Base-by-base conservation (phyloP, 2,113 vertebrate species). In the Montifringilla adamsi region DNA sequence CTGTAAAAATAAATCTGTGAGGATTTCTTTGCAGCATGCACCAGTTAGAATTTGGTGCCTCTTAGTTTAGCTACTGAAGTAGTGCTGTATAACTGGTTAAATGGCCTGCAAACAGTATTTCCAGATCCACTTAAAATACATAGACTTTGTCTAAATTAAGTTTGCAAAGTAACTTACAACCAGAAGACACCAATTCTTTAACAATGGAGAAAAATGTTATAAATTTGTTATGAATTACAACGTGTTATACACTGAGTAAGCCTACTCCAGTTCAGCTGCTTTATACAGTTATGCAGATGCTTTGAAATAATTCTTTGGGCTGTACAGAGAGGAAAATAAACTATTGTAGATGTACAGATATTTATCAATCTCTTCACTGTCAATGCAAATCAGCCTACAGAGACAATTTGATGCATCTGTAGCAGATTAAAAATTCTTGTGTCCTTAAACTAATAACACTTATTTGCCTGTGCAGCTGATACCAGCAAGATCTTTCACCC, bases 231-330 rank as follows among this genome's bases (percentile, higher is more conserved):
- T 4, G 43, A 87, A 63, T 52, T 52, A 37, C 52, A 77, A 21
- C 6, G 6, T 0, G 0, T n/a, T 62, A 53, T 27, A 64, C 26
- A 28, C 17, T 41, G 49, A 72, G 66, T 37, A 79, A 90, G 13
- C 24, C 44, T 28, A 76, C 4, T 31, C 0, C 1, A 84, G 53
- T 74, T 87, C 24, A 85, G 41, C 13, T 31, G 26, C 16, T 53
- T 59, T 50, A n/a, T 18, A 3, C 30, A 3, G 3, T 85, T 72
- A 49, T 6, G 47, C 10, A 76, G 23, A 58, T 24, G 27, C 23
- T 64, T 87, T 53, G 15, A 66, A 91, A 43, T 10, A 73, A 14
- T 44, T 69, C 12, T 62, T 33, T 47, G 87, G 58, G 53, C n/a
- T 60, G 15, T 46, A 63, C 9, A 41, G 0, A 66, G 16, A 83